Evolutionary conservation across 2,888 invertebrate genomes (phyloP), one percentile per base, ranked within the genome.

Genomic region (Crossocerus cetratus): DNA sequence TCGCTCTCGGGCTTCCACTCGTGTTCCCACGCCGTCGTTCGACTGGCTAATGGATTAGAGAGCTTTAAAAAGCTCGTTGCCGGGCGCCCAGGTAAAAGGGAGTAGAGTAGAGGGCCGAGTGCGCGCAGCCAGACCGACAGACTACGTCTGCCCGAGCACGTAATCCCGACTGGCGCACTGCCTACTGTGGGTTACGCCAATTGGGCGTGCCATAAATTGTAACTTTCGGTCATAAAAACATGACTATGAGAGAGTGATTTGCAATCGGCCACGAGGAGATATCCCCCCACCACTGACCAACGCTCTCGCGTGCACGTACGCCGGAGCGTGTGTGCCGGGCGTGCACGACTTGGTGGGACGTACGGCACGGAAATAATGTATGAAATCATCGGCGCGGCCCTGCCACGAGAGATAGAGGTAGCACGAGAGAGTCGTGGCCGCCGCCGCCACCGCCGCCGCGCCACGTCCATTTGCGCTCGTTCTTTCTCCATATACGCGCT

Each of bases 181-280:
- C 49, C 49, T 75, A 56, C 65, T 18, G 64, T 65, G 69, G 72
- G 66, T 76, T 76, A 70, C 77, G 72, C 76, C 76, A 69, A 76
- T 80, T 77, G 72, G 65, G 75, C 72, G 73, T 73, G 72, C 76
- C 80, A 80, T 86, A 86, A 86, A 87, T 85, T 84, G 82, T 77
- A 80, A 85, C 82, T 81, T 78, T 82, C 81, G 78, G 81, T 75
- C 86, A 76, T 87, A 87, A 87, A 86, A 86, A 86, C 84, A 77
- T 65, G 78, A 80, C 81, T 85, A 85, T 85, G 83, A 85, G 85
- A 85, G 85, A 86, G 83, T 86, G 86, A 86, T 84, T 86, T 83
- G 83, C 82, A 78, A 77, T 71, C 74, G 71, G 72, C 32, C 32
- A 67, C 57, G 65, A 65, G 82, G 69, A 76, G 65, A 56, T 56